phyloP scores from a whole-genome alignment of 1,140 invertebrate species.

The Ceratoteleas bidentatus region DNA sequence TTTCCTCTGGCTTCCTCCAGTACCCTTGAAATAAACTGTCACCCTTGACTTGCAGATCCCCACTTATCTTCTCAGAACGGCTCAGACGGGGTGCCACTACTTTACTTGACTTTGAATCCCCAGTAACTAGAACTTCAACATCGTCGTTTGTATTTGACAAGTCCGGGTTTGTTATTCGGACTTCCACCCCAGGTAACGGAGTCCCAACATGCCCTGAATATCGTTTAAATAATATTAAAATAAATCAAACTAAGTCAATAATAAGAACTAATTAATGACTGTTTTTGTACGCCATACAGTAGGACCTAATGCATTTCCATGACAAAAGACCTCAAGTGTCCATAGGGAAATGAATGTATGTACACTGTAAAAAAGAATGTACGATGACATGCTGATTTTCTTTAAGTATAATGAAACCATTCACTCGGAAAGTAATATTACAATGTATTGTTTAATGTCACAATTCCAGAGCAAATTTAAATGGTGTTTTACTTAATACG shows the following conservation, averaged over 20 bases:
- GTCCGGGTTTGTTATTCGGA: constrained; percentile 79
- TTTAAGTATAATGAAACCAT: too few species aligned
- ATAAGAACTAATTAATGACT: constrained; percentile 45
- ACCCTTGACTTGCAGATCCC: constrained; percentile 89
- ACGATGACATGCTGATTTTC: too few species aligned
- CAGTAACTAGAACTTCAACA: constrained; percentile 70
- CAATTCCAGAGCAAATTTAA: too few species aligned
- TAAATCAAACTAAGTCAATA: constrained; percentile 54
- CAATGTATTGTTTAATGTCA: too few species aligned
- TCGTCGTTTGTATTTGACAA: constrained; percentile 69
- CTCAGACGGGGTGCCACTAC: too few species aligned
- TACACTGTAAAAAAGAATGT: too few species aligned
- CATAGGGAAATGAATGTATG: background rate
- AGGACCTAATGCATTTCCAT: background rate
- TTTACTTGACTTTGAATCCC: constrained; percentile 65
- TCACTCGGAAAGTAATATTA: background rate
- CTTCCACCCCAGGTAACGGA: constrained; percentile 88
- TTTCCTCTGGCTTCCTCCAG: constrained; percentile 88
- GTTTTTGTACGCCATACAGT: background rate
- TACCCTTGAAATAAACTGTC: constrained; percentile 90
- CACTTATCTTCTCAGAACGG: too few species aligned
- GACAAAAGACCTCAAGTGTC: background rate
- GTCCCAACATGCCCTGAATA: constrained; percentile 87
- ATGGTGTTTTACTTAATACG: too few species aligned
- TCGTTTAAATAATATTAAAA: constrained; percentile 59